Conservation (phyloP, 2,888 invertebrate species). For the Noctua janthe region DNA sequence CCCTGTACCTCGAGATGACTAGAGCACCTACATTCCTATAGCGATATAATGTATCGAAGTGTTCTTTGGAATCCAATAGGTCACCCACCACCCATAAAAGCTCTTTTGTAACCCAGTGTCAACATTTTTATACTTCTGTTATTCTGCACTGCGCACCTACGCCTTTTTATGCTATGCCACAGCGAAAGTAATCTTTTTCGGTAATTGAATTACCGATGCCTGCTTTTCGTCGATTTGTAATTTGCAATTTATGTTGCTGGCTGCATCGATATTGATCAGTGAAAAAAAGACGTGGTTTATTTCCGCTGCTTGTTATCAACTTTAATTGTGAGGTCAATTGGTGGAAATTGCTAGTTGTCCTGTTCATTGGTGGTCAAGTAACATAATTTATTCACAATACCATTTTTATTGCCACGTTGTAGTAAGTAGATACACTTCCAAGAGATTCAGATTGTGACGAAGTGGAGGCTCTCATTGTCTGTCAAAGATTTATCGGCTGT, state of each 20-base stretch:
- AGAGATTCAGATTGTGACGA: background rate
- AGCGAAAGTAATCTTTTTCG: slow-evolving; percentile 40
- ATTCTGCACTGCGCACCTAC: slow-evolving; percentile 20
- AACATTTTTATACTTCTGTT: slow-evolving; percentile 5
- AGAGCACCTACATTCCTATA: background rate
- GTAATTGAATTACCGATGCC: slow-evolving; percentile 21
- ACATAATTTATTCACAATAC: slow-evolving; percentile 47
- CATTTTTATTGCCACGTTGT: slow-evolving; percentile 8
- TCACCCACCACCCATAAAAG: background rate
- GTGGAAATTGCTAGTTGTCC: slow-evolving; percentile 40
- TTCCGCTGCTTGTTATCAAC: slow-evolving; percentile 50
- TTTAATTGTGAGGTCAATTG: slow-evolving; percentile 60
- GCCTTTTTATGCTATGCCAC: slow-evolving; percentile 9
- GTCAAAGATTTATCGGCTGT: slow-evolving; percentile 20
- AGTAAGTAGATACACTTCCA: background rate
- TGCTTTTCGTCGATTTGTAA: slow-evolving; percentile 15
- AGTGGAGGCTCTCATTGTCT: slow-evolving; percentile 5
- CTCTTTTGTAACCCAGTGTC: slow-evolving; percentile 1
- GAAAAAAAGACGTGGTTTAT: slow-evolving; percentile 36
- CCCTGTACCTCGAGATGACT: slow-evolving; percentile 22
- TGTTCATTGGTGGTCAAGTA: slow-evolving; percentile 30
- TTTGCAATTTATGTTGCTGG: background rate
- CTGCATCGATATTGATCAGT: slow-evolving; percentile 1
- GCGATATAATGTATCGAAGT: slow-evolving; percentile 5
- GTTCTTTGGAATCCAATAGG: background rate